phyloP scores from a whole-genome alignment of 2,888 invertebrate genomes.

The Piscicola geometra region DNA sequence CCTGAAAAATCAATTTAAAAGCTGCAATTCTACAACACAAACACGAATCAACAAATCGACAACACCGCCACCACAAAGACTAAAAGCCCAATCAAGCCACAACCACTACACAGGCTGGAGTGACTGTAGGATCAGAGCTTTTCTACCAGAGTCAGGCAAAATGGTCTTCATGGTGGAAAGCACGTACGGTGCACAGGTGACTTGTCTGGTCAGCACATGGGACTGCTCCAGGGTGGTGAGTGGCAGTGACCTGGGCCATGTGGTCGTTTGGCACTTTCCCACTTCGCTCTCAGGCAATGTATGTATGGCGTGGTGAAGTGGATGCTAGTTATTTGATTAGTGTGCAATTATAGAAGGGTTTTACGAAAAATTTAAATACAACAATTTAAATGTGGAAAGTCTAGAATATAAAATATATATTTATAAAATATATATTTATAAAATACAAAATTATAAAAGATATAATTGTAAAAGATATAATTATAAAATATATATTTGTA shows the following conservation, averaged over 20 bases:
- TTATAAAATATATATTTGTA: neutral
- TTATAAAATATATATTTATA: too few species aligned
- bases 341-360: too few species aligned
- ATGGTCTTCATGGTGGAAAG: conserved; percentile 76
- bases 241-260: conserved; percentile 87
- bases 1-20: neutral
- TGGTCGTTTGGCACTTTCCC: conserved; percentile 50
- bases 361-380: too few species aligned
- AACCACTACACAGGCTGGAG: conserved; percentile 59
- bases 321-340: too few species aligned
- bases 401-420: too few species aligned
- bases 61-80: neutral
- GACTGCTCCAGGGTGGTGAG: conserved; percentile 72
- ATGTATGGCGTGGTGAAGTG: too few species aligned
- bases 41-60: neutral
- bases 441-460: too few species aligned
- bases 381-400: too few species aligned
- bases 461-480: too few species aligned
- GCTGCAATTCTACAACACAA: neutral
- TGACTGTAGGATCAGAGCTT: conserved; percentile 57
- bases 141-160: conserved; percentile 65
- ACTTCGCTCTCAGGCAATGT: too few species aligned
- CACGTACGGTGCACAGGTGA: conserved; percentile 80
- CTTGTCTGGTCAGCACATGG: conserved; percentile 71
- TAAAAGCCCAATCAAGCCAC: neutral